Conservation (phyloP, 2,888 invertebrate genomes). For the Drosophila planitibia region DNA sequence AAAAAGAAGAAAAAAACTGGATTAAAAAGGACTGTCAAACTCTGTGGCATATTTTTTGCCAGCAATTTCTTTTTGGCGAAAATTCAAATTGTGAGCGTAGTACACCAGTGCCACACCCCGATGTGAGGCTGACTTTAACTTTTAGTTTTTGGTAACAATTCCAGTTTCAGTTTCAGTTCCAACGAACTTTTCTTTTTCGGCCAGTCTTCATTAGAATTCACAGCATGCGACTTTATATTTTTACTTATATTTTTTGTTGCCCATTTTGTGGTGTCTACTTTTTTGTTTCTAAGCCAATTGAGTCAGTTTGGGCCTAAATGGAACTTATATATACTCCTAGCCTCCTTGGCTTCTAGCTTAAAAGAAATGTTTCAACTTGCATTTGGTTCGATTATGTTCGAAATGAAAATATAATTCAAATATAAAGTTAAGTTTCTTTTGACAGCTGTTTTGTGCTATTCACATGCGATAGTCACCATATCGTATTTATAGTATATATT, state of each 20-base stretch:
- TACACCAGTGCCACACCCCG: slow-evolving; percentile 58
- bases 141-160: slow-evolving; percentile 53
- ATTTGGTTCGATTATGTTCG: neutral
- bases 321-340: neutral
- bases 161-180: slow-evolving; percentile 28
- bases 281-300: slow-evolving; percentile 37
- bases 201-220: slow-evolving; percentile 54
- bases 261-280: slow-evolving; percentile 5
- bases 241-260: neutral
- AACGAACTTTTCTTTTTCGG: slow-evolving; percentile 36
- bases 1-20: slow-evolving; percentile 26
- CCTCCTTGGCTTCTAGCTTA: neutral
- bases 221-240: slow-evolving; percentile 35
- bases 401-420: neutral
- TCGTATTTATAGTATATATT: neutral
- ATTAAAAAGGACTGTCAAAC: slow-evolving; percentile 69
- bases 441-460: neutral
- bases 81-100: slow-evolving; percentile 61
- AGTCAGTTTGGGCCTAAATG: slow-evolving; percentile 19
- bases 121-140: slow-evolving; percentile 54
- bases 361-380: neutral
- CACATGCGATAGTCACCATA: neutral
- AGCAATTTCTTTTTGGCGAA: slow-evolving; percentile 29
- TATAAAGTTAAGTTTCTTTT: neutral
- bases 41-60: slow-evolving; percentile 14